Base-by-base conservation (phyloP, 2,888 invertebrate species). In the Andrena fulva region DNA sequence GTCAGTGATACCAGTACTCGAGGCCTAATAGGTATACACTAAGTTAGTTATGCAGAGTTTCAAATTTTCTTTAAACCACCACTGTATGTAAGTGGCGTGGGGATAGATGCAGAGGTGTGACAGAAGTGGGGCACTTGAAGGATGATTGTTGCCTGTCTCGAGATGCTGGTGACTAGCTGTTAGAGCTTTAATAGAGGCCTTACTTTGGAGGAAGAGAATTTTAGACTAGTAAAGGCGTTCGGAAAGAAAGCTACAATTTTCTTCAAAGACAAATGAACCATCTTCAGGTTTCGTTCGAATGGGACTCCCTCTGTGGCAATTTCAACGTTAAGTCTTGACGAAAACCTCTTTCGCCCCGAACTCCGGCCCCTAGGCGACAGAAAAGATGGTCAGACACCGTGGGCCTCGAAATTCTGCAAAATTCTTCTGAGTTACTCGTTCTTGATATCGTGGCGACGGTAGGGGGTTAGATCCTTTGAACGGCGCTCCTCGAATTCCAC, bases 241-340 rank as follows among this genome's bases (percentile, higher is more conserved):
- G 8, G 8, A 54, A n/a, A 24, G 10, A 24, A 27, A 54, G 24
- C 10, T 54, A 42, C 42, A 56, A 56, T 24, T 24, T 27, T 27
- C 27, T 56, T 56, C 56, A 56, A 27, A 56, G 24, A 7, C 20
- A 56, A 56, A 56, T 7, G 24, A 56, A 3, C 4, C 8, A 2
- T 54, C 54, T 54, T 10, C 42, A 12, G 16, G 66, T 66, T 77
- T 35, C 64, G 20, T 73, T 20, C 54, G 24, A 52, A 20, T 24
- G 24, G 12, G 27, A 1, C 24, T 27, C 24, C 27, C 12, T 33
- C 52, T 42, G 35, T 20, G 78, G 42, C 78, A 60, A 2, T 71
- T 71, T 5, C 31, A 42, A 5, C 63, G 79, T 79, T 71, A 80
- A 70, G 66, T 79, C 42, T 16, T 1, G 10, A 20, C 20, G 35